Base-by-base conservation (phyloP, 2,797 vertebrate genomes). In the Xenentodon cancila region DNA sequence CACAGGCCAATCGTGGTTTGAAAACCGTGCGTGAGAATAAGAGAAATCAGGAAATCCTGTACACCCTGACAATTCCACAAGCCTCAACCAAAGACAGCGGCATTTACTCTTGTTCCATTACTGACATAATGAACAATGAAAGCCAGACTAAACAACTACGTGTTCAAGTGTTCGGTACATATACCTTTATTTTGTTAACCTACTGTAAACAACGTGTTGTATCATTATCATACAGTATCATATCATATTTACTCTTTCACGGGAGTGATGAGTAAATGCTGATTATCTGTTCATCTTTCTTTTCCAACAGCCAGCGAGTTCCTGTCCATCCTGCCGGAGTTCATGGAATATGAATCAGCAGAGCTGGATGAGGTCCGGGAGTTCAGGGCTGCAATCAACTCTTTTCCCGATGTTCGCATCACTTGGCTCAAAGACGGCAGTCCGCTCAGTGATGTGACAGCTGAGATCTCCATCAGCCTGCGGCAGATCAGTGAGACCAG, bases 11-110 rank as follows among this genome's bases (percentile, higher is more conserved):
- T 44, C 91, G 92, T 16, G 93, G 75, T 1, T 0, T 59, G 4
- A 93, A 91, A 79, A 81, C 88, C 0, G 89, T 94, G 19, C 79
- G 77, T 15, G 94, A 95, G 67, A 92, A 92, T 48, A 92, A 89
- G 56, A 86, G 50, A 52, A 80, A 91, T 44, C 80, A 90, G 68
- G 89, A 93, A 80, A 94, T 94, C 71, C 75, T 84, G 60, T 98
- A 99, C 82, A 98, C 94, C 0, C 79, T 99, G 87, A 97, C 91
- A 0, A 93, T 99, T 82, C 88, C 93, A 0, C 88, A 96, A 53
- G 96, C 95, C 53, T 94, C 96, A 0, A 83, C 92, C 78, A 96
- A 97, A 81, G 98, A 99, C 91, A 95, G 95, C 0, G 98, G 98
- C 37, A 90, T 95, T 73, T 99, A 99, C 18, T 94, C 95, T 19